Evolutionary conservation across 1,140 invertebrate genomes (phyloP).

Genomic region (Drosophila cardini): DNA sequence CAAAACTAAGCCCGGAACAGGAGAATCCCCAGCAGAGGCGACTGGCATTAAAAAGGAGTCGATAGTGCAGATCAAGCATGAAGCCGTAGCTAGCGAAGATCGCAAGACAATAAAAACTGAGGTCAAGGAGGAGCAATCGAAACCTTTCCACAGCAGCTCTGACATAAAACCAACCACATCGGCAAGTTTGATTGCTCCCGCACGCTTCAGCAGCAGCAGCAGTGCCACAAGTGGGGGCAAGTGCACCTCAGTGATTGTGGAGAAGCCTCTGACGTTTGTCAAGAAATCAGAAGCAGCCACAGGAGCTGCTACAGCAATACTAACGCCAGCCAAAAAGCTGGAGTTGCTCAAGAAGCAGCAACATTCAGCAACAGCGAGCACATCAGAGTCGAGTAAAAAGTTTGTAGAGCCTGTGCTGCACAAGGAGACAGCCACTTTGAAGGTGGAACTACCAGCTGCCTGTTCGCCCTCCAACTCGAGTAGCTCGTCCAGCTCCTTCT

Average conservation of each 20-base stretch:
- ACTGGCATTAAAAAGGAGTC: conserved; percentile 44
- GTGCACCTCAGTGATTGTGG: conserved; percentile 76
- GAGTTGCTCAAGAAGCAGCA: conserved; percentile 47
- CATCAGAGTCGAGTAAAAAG: conserved; percentile 50
- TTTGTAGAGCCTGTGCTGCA: conserved; percentile 61
- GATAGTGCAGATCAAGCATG: conserved; percentile 41
- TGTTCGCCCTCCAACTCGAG: conserved; percentile 73
- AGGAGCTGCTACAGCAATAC: not conserved
- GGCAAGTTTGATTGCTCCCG: conserved; percentile 49
- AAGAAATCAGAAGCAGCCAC: conserved; percentile 44
- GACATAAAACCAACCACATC: conserved; percentile 49
- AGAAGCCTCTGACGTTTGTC: conserved; percentile 56
- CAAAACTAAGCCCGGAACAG: not conserved
- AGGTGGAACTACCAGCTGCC: conserved; percentile 73
- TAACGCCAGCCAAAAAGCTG: conserved; percentile 32
- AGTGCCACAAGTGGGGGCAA: conserved; percentile 37
- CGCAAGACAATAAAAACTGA: conserved; percentile 47
- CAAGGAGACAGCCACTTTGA: conserved; percentile 67
- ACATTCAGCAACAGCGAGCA: conserved; percentile 16
- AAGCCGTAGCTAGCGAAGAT: conserved; percentile 29
- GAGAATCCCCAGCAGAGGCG: not conserved
- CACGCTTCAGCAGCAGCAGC: conserved; percentile 44
- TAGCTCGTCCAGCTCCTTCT: conserved; percentile 66
- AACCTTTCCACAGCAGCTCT: conserved; percentile 40
- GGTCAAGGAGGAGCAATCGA: conserved; percentile 55